These are phyloP conservation scores for Acrossocheilus fasciatus DNA, from an alignment of 2,797 vertebrate species.

Conservation along the genomic window DNA sequence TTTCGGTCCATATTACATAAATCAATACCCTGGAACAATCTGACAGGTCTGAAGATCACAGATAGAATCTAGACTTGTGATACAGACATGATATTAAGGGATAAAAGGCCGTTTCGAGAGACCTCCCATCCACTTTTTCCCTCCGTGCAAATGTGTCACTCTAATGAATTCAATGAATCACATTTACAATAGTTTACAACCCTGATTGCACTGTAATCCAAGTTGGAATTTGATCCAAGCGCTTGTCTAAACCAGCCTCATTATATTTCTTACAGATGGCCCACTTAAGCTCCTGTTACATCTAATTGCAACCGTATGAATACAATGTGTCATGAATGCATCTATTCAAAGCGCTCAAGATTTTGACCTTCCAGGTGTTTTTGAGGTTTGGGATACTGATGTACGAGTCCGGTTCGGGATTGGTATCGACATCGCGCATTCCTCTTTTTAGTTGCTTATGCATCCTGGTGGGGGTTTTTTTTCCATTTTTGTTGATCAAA, in stretches of 20 bases:
- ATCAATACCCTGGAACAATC: neutral
- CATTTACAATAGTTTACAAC: conserved; percentile 61
- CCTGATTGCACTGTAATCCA: conserved; percentile 63
- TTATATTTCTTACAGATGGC: conserved; percentile 63
- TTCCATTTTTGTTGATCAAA: conserved; percentile 41
- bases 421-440: neutral
- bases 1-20: neutral
- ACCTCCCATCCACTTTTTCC: neutral
- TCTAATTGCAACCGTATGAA: conserved; percentile 64
- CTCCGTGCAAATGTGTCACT: conserved; percentile 31
- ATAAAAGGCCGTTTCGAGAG: neutral
- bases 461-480: neutral
- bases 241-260: conserved; percentile 55
- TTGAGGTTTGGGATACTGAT: conserved; percentile 4
- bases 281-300: conserved; percentile 63
- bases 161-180: conserved; percentile 63
- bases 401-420: neutral
- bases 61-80: neutral
- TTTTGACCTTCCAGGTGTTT: conserved; percentile 45
- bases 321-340: conserved; percentile 54
- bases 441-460: conserved; percentile 22
- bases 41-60: neutral
- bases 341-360: conserved; percentile 44
- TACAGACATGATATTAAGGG: neutral
- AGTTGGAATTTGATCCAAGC: conserved; percentile 60